Evolutionary conservation across 2,888 invertebrate species (phyloP).

Genomic region (Drosophila basisetae): DNA sequence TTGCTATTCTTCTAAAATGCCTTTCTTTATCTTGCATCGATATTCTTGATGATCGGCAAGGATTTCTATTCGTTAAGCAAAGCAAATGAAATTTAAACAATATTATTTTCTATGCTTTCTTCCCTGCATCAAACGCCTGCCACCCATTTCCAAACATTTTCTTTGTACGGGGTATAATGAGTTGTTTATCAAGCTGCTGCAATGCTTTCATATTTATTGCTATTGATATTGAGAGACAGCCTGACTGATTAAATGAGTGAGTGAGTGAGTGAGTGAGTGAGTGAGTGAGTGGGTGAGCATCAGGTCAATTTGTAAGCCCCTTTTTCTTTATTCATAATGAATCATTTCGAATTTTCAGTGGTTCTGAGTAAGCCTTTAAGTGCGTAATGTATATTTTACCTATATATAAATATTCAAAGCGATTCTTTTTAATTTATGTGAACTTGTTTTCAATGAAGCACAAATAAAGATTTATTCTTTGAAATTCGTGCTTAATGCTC

Average conservation of each 20-base stretch:
- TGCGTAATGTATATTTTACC: slow-evolving; percentile 26
- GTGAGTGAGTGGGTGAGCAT: not conserved
- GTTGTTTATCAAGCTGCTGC: slow-evolving; percentile 68
- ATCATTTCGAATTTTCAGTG: slow-evolving; percentile 17
- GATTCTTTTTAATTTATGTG: slow-evolving; percentile 13
- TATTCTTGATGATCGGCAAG: not conserved
- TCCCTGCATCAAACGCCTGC: not conserved
- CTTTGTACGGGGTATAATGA: slow-evolving; percentile 44
- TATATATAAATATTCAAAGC: slow-evolving; percentile 4
- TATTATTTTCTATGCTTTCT: not conserved
- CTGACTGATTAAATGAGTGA: slow-evolving; percentile 1
- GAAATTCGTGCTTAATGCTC: not conserved
- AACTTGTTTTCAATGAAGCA: not conserved
- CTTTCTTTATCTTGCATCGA: not conserved
- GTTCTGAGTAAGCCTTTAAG: slow-evolving; percentile 28
- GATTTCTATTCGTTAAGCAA: not conserved
- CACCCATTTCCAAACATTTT: not conserved
- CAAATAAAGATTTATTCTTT: not conserved
- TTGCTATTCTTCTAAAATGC: not conserved
- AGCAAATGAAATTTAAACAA: too few relatives aligned
- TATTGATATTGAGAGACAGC: slow-evolving; percentile 30
- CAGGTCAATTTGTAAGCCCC: slow-evolving; percentile 31
- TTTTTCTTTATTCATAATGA: slow-evolving; percentile 33
- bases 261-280: not conserved
- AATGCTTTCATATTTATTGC: slow-evolving; percentile 49